These are phyloP conservation scores for Rhynchotus rufescens DNA, from an alignment of 2,797 vertebrate genomes.

Conservation along the genomic window DNA sequence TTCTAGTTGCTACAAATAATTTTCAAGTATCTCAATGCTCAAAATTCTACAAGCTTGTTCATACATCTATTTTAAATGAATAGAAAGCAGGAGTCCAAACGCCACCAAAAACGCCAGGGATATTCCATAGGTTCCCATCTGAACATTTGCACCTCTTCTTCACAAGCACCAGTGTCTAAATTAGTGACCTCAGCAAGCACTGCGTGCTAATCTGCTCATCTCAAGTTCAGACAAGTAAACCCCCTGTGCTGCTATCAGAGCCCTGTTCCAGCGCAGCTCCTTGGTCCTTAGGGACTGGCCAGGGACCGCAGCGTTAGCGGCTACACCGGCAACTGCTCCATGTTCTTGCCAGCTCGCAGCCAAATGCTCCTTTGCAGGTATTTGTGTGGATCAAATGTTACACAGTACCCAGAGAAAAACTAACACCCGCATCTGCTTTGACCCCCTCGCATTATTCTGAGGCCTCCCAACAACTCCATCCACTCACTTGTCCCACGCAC, in stretches of 20 bases:
- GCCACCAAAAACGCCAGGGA: not conserved
- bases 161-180: constrained; percentile 18
- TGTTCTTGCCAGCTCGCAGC: not conserved
- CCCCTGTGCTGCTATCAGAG: not conserved
- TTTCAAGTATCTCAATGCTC: constrained; percentile 1
- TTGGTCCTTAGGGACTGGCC: not conserved
- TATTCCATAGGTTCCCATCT: constrained; percentile 38
- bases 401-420: not conserved
- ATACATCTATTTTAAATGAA: not conserved
- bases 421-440: not conserved
- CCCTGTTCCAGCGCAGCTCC: accelerated
- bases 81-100: not conserved
- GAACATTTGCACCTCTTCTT: constrained; percentile 4
- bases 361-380: not conserved
- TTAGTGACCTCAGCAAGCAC: constrained; percentile 27
- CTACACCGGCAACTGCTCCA: accelerated
- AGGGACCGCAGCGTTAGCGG: not conserved
- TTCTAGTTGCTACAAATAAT: not conserved
- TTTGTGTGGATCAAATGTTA: not conserved
- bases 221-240: constrained; percentile 10
- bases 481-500: not conserved
- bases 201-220: constrained; percentile 31
- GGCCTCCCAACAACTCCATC: not conserved
- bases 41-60: not conserved
- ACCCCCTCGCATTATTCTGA: not conserved